Conservation (phyloP, 2,797 vertebrate genomes). For the Diglossa cyanea region DNA sequence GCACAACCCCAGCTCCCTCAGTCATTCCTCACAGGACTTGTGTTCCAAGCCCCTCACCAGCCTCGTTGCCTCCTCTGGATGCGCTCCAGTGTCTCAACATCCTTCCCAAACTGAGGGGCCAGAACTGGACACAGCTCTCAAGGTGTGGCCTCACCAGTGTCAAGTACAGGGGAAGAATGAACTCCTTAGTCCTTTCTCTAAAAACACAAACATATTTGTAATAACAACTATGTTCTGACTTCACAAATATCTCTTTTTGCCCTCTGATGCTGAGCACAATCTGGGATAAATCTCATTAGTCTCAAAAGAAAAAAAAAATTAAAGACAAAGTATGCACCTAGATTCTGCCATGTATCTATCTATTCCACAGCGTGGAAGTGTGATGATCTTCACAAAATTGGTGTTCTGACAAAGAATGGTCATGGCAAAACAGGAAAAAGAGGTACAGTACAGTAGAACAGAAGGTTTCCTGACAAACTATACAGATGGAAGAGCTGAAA, state of each 20-base stretch:
- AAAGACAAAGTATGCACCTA: neutral
- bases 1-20: neutral
- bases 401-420: neutral
- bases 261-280: neutral
- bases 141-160: neutral
- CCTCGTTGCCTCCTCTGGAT: rapidly evolving
- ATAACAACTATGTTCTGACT: neutral
- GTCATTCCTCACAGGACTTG: neutral
- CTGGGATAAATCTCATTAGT: neutral
- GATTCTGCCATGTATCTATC: neutral
- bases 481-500: neutral
- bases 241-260: neutral
- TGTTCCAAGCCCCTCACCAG: neutral
- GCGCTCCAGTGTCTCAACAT: rapidly evolving
- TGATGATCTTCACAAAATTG: neutral
- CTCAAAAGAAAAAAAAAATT: neutral
- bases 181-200: neutral
- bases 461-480: neutral
- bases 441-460: neutral
- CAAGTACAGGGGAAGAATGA: neutral
- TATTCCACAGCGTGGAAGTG: rapidly evolving
- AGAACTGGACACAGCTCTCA: neutral
- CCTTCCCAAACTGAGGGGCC: neutral
- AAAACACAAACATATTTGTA: neutral
- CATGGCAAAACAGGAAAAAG: neutral